phyloP scores from a whole-genome alignment of 2,113 vertebrate genomes.

The Ia io region DNA sequence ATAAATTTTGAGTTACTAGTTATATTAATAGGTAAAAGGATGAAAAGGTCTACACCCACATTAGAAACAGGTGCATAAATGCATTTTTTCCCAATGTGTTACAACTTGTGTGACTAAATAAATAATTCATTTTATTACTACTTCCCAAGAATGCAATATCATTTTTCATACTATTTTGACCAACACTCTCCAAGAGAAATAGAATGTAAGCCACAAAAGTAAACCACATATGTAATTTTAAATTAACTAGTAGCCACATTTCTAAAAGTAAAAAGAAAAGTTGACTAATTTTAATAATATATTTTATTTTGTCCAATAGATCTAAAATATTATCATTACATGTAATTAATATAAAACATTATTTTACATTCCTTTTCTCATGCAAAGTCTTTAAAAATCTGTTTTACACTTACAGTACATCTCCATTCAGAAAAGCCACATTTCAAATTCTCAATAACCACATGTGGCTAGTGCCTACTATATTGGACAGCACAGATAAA shows the following conservation, averaged over 20 bases:
- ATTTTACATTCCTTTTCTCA: not conserved
- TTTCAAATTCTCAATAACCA: not conserved
- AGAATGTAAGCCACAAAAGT: not conserved
- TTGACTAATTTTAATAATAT: not conserved
- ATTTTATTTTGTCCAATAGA: not conserved
- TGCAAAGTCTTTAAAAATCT: conserved; percentile 18
- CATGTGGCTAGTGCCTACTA: not conserved
- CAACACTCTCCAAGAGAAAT: not conserved
- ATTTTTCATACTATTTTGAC: not conserved
- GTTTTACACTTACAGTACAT: not conserved
- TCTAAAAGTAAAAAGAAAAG: not conserved
- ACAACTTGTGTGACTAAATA: conserved; percentile 25
- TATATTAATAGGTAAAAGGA: conserved; percentile 40
- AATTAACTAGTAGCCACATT: not conserved
- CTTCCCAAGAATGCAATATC: conserved; percentile 4
- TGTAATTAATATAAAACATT: not conserved
- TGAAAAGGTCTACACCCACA: not conserved
- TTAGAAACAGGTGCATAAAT: conserved; percentile 5
- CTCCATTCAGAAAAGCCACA: conserved; percentile 9
- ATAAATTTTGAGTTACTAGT: not conserved
- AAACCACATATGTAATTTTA: not conserved
- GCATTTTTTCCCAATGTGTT: not conserved
- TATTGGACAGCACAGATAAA: not conserved
- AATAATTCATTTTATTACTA: conserved; percentile 13
- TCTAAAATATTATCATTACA: conserved; percentile 1